Percentiles rank a stretch among this genome's conserved stretches.
These are phyloP conservation scores for Empis stercorea DNA, from an alignment of 2,888 invertebrate genomes.

Conservation along the genomic window DNA sequence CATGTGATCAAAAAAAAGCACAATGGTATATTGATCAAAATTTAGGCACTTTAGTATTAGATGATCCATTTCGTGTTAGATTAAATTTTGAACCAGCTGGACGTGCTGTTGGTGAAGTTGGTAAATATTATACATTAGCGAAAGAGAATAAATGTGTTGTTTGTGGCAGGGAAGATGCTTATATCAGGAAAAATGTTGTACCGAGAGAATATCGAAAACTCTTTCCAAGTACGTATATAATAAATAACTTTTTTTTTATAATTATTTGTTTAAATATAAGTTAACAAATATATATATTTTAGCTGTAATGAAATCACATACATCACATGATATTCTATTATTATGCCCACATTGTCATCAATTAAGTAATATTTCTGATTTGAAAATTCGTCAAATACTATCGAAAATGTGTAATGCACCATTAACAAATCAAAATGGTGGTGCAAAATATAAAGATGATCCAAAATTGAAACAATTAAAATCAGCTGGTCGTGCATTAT, in stretches of 20 bases:
- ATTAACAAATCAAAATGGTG: slow-evolving; percentile 31
- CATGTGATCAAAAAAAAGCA: slow-evolving; percentile 62
- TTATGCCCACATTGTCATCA: slow-evolving; percentile 62
- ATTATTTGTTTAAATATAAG: too few species aligned
- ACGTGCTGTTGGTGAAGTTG: slow-evolving; percentile 53
- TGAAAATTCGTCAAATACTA: slow-evolving; percentile 43
- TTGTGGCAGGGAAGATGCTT: slow-evolving; percentile 54
- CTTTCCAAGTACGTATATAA: slow-evolving; percentile 46
- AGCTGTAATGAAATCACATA: slow-evolving; percentile 65
- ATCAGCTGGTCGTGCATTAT: slow-evolving; percentile 47
- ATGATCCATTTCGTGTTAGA: slow-evolving; percentile 49
- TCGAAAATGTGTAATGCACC: slow-evolving; percentile 52
- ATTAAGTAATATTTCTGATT: slow-evolving; percentile 51
- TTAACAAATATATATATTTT: slow-evolving; percentile 12
- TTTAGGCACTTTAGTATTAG: slow-evolving; percentile 36
- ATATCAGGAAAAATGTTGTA: slow-evolving; percentile 66
- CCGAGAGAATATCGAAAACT: slow-evolving; percentile 69
- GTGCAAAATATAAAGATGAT: slow-evolving; percentile 31
- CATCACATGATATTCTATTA: slow-evolving; percentile 66
- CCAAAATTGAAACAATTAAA: slow-evolving; percentile 38
- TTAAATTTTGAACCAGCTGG: slow-evolving; percentile 68
- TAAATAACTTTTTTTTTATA: not conserved
- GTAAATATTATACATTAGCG: slow-evolving; percentile 56
- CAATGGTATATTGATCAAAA: slow-evolving; percentile 48
- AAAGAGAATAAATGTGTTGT: slow-evolving; percentile 70